phyloP scores from a whole-genome alignment of 2,888 invertebrate genomes.

The Enchytraeus crypticus region DNA sequence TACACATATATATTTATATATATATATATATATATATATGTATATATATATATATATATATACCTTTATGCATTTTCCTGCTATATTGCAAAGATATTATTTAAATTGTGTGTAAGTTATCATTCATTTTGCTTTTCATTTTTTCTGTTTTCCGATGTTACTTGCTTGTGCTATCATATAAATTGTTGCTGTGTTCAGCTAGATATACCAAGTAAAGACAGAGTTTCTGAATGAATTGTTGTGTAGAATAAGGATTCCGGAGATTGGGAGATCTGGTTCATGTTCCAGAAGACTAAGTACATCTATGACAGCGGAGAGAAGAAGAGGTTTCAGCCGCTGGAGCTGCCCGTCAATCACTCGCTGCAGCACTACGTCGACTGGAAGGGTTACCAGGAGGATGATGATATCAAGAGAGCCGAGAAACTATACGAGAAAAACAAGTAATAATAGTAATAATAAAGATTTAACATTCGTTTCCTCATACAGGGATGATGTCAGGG shows the following conservation, averaged over 20 bases:
- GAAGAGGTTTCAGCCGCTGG: constrained; percentile 68
- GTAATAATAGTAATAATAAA: too few relatives aligned
- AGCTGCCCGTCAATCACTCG: constrained; percentile 66
- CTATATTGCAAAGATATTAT: too few relatives aligned
- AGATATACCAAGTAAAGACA: background rate
- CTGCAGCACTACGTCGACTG: constrained; percentile 55
- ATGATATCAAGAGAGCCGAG: constrained; percentile 65
- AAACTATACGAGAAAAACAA: constrained; percentile 81
- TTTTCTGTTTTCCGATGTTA: background rate
- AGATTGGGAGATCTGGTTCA: constrained; percentile 62
- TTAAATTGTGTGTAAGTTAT: too few relatives aligned
- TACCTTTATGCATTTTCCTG: background rate
- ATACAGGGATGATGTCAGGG: too few relatives aligned
- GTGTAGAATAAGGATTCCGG: constrained; percentile 18
- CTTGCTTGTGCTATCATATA: too few relatives aligned
- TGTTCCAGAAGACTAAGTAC: constrained; percentile 96
- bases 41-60: too few relatives aligned
- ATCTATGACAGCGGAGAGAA: constrained; percentile 70
- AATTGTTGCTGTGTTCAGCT: background rate
- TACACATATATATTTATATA: too few relatives aligned
- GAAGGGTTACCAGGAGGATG: constrained; percentile 79
- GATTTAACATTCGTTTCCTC: too few relatives aligned
- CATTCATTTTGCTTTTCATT: too few relatives aligned
- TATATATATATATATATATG: too few relatives aligned
- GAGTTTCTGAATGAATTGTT: background rate